Base-by-base conservation (phyloP, 2,113 vertebrate genomes). In the Fulmarus glacialis region DNA sequence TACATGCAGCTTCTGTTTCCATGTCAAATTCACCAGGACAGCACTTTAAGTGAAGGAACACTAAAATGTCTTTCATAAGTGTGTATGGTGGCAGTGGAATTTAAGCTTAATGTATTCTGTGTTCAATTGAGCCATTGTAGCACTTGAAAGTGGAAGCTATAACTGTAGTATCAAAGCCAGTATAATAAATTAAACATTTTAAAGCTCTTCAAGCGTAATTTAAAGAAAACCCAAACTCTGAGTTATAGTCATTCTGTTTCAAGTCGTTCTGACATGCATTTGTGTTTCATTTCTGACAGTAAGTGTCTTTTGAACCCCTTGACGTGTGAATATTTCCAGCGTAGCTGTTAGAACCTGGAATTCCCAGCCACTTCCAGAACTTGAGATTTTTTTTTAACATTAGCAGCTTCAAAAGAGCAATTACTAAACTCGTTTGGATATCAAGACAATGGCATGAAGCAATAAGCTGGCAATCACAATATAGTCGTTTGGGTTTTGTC, bases 181-280 rank as follows among this genome's bases (percentile, higher is more conserved):
- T 88, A 96, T 94, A 94, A 96, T 97, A 97, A 94, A 96, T 96
- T 77, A 95, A 96, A 80, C 62, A 88, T 96, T 95, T 91, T 88
- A 86, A 88, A 96, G 45, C 82, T 94, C 92, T 94, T 93, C 83
- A 96, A 94, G 85, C 53, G 18, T 91, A 87, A 87, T 87, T 85
- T 92, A 89, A 94, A 75, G 90, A 88, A 94, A 91, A 90, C 42
- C 43, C 73, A 73, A 96, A 91, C 38, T 87, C 77, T 55, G 50
- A 72, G 58, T 85, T 94, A 45, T 1, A 97, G 93, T 87, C 16
- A 40, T 96, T 82, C 87, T 96, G 70, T 96, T 97, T 96, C 89
- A 96, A 93, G 96, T 94, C 7, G 2, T 91, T 91, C 70, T 93
- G 87, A 89, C 87, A 60, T 89, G 86, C 11, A 29, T 89, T 94